Evolutionary conservation across 2,888 invertebrate genomes (phyloP).

Genomic region (Epinotia nisella): DNA sequence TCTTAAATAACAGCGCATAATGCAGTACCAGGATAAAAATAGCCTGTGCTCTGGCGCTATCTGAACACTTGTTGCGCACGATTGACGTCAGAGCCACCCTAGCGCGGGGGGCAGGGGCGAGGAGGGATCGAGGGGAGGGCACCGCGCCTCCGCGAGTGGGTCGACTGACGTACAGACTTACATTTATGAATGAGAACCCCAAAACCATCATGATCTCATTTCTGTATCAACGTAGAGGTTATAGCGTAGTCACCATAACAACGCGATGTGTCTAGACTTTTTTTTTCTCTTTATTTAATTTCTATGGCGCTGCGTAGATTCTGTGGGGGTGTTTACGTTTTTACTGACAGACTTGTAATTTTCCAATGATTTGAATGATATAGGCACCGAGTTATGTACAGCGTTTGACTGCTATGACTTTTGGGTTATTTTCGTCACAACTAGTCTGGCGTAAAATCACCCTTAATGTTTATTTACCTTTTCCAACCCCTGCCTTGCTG

Average conservation of each 20-base stretch:
- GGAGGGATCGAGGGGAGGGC: slow-evolving; percentile 58
- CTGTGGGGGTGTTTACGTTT: not conserved
- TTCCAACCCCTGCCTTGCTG: not conserved
- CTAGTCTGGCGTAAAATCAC: not conserved
- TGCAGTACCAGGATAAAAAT: slow-evolving; percentile 73
- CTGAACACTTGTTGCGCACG: slow-evolving; percentile 79
- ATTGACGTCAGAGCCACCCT: slow-evolving; percentile 78
- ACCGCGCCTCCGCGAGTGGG: slow-evolving; percentile 67
- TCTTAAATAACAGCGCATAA: slow-evolving; percentile 48
- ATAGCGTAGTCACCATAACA: slow-evolving; percentile 19
- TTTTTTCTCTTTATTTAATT: not conserved
- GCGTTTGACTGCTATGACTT: not conserved
- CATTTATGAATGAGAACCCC: slow-evolving; percentile 78
- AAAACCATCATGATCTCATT: slow-evolving; percentile 56
- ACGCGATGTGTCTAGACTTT: slow-evolving; percentile 18
- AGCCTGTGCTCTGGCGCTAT: slow-evolving; percentile 64
- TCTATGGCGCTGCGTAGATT: not conserved
- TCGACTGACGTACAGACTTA: slow-evolving; percentile 75
- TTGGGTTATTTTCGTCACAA: not conserved
- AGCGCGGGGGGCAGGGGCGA: slow-evolving; percentile 54
- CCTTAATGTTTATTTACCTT: not conserved
- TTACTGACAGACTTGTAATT: slow-evolving; percentile 3
- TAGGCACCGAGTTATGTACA: not conserved
- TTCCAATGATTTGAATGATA: not conserved
- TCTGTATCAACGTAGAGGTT: slow-evolving; percentile 27